Percentiles rank a stretch among this genome's conserved stretches.
Evolutionary conservation across 2,113 vertebrate genomes (phyloP).

Genomic region (Hemiscyllium ocellatum): DNA sequence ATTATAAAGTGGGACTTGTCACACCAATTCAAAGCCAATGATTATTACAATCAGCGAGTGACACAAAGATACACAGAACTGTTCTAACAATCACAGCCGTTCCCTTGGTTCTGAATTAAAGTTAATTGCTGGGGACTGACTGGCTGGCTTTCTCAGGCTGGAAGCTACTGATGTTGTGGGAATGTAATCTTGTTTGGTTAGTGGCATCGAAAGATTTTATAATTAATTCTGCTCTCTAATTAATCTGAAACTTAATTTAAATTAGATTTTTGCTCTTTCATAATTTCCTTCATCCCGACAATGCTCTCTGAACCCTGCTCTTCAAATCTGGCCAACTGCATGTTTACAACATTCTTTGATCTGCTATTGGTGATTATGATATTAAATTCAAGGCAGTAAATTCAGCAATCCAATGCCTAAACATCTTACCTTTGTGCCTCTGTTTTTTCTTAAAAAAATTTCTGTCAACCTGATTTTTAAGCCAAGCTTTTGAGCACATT

Average conservation of each 20-base stretch:
- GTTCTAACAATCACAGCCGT: not conserved
- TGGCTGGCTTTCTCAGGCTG: not conserved
- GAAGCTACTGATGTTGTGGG: not conserved
- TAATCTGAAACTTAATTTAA: not conserved
- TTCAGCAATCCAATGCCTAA: not conserved
- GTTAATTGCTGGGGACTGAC: not conserved
- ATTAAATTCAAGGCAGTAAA: not conserved
- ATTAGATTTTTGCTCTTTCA: not conserved
- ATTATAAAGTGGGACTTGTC: not conserved
- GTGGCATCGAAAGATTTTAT: not conserved
- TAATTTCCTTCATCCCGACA: not conserved
- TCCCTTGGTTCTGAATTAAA: not conserved
- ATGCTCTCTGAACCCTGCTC: not conserved
- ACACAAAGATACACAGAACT: not conserved
- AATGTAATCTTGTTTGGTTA: not conserved
- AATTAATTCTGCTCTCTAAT: not conserved
- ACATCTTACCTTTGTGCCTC: not conserved
- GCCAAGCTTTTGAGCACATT: not conserved
- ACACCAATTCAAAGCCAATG: not conserved
- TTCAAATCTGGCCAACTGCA: not conserved
- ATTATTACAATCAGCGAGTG: not conserved
- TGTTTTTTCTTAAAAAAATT: not conserved
- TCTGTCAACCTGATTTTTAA: not conserved
- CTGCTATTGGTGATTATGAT: not conserved
- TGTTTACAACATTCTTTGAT: not conserved